Conservation (phyloP, 92 coral and sea anemone genomes). For the Blastomussa wellsi region DNA sequence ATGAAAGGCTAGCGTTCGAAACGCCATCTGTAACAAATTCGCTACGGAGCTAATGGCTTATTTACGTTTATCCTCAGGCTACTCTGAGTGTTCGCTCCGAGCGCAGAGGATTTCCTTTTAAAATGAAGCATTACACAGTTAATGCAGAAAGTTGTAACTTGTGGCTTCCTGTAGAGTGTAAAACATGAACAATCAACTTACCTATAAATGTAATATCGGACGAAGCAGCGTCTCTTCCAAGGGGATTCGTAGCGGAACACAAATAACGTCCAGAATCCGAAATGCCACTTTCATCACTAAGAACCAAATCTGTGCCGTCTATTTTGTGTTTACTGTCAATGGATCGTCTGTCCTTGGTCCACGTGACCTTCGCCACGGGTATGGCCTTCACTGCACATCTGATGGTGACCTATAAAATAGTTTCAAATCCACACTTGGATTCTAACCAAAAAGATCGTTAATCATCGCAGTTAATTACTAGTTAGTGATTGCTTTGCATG, state of each 20-base stretch:
- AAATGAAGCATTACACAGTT: too few relatives aligned
- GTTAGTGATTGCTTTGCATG: not conserved
- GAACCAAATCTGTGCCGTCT: slow-evolving; percentile 52
- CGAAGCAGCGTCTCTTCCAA: slow-evolving; percentile 62
- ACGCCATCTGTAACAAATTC: too few relatives aligned
- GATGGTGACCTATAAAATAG: slow-evolving; percentile 41
- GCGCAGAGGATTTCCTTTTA: too few relatives aligned
- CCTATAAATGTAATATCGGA: slow-evolving; percentile 56
- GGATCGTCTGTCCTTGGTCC: slow-evolving; percentile 54
- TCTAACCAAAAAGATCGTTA: not conserved
- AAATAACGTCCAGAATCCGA: slow-evolving; percentile 62
- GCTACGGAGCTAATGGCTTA: too few relatives aligned
- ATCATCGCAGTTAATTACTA: not conserved
- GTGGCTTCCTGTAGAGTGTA: not conserved
- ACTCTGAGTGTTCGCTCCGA: too few relatives aligned
- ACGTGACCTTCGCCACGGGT: slow-evolving; percentile 69
- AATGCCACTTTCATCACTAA: slow-evolving; percentile 27
- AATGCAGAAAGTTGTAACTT: not conserved
- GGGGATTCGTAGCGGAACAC: slow-evolving; percentile 60
- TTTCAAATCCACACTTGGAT: not conserved
- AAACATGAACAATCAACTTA: slow-evolving; percentile 12
- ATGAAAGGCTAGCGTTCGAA: too few relatives aligned
- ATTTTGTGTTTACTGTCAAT: slow-evolving; percentile 40
- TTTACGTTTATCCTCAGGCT: too few relatives aligned
- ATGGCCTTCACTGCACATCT: slow-evolving; percentile 68